Base-by-base conservation (phyloP, 2,113 vertebrate genomes). In the Cyanocitta stelleri region DNA sequence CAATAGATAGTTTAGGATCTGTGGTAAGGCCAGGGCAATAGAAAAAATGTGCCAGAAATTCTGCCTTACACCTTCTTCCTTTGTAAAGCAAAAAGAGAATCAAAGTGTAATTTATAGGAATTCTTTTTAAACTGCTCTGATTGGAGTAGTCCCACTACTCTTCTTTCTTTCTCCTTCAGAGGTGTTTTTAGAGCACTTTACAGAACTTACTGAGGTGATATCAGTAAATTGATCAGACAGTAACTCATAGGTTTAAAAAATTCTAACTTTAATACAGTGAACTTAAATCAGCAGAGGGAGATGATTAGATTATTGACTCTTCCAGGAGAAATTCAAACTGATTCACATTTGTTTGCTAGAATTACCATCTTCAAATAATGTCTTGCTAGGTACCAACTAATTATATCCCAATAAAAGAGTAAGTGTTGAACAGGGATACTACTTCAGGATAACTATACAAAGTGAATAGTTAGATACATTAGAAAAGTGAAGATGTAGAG, bases 341-440 rank as follows among this genome's bases (percentile, higher is more conserved):
- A 85, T 93, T 89, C 91, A 91, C 81, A 69, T 85, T 87, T 97
- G 49, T 94, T 94, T 96, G 74, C 92, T 94, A 69, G 78, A 93
- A 91, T 94, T 94, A 58, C 52, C 79, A 86, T 93, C 54, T 95
- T 91, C 87, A 96, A 95, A 96, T 87, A 85, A 69, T 81, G 29
- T 78, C 69, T 87, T 95, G 39, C 64, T 41, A 68, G 76, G 22
- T 85, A 74, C 46, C 51, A 67, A 29, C 46, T 95, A 91, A 82
- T 93, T 95, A 79, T 91, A 94, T 81, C 49, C 49, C 67, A 48
- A 23, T 72, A 44, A 76, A 89, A 95, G 51, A 84, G 3, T 71
- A 75, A 68, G n/a, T 58, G 20, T 76, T 85, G 58, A 66, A 52
- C 44, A 76, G 58, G 79, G 69, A 54, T 86, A 64, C 27, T 92